Evolutionary conservation across 2,113 vertebrate species (phyloP).

Genomic region (Arvicanthis niloticus): DNA sequence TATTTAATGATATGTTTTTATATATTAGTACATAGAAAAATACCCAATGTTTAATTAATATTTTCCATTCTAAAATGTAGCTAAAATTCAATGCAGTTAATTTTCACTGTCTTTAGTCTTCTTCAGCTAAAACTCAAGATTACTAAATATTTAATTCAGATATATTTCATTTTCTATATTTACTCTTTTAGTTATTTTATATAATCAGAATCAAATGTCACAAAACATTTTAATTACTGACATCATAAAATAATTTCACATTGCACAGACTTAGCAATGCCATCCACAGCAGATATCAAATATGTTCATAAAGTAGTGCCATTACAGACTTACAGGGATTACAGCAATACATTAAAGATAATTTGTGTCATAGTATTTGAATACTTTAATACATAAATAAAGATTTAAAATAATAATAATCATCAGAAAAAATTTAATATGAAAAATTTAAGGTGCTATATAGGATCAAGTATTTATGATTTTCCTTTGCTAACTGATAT

Average conservation of each 20-base stretch:
- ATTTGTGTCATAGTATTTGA: background rate
- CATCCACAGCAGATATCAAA: background rate
- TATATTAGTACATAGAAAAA: conserved; percentile 25
- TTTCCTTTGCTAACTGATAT: background rate
- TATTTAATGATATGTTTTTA: background rate
- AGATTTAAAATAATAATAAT: background rate
- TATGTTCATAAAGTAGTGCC: background rate
- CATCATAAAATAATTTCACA: background rate
- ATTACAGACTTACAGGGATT: conserved; percentile 18
- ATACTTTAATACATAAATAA: background rate
- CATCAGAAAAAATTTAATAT: background rate
- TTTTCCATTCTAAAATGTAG: conserved; percentile 22
- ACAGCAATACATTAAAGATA: conserved; percentile 1
- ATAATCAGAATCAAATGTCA: background rate
- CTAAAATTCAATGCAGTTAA: background rate
- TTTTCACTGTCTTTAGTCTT: conserved; percentile 11
- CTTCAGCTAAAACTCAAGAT: background rate
- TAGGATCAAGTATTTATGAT: background rate
- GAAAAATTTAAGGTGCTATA: background rate
- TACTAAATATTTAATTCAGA: background rate
- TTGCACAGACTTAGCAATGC: conserved; percentile 43
- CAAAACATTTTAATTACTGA: background rate
- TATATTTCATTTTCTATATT: background rate
- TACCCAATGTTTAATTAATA: background rate
- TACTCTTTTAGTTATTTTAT: background rate